These are phyloP conservation scores for Pica pica DNA, from an alignment of 2,113 vertebrate genomes.

Conservation along the genomic window DNA sequence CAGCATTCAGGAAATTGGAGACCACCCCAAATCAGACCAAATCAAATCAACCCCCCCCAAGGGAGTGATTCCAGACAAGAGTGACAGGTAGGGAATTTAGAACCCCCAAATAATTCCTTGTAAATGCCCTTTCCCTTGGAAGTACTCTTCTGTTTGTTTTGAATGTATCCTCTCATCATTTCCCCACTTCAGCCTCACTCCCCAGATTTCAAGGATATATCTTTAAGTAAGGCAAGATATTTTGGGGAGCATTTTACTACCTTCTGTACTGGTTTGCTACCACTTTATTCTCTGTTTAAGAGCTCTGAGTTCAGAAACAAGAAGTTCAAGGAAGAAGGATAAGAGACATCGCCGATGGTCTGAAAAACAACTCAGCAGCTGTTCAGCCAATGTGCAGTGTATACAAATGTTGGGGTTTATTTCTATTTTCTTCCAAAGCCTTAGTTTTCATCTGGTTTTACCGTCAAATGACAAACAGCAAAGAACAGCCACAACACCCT, in stretches of 20 bases:
- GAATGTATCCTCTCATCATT: neutral
- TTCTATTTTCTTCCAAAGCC: constrained; percentile 16
- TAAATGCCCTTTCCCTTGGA: neutral
- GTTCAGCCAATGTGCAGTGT: constrained; percentile 21
- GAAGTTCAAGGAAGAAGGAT: neutral
- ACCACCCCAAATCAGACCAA: neutral
- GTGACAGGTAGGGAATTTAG: neutral
- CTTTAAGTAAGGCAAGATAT: neutral
- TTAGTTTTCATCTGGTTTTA: constrained; percentile 22
- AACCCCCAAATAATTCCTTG: neutral
- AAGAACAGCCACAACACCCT: constrained; percentile 5
- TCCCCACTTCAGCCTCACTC: accelerated
- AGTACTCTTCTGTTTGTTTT: neutral
- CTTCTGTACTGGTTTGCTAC: neutral
- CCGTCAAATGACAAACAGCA: constrained; percentile 42
- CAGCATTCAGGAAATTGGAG: neutral
- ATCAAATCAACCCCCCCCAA: neutral
- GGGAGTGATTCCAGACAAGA: neutral
- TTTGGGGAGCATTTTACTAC: neutral
- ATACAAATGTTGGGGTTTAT: constrained; percentile 28
- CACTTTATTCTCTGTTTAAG: neutral
- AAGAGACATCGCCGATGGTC: neutral
- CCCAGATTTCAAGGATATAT: neutral
- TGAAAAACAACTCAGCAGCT: constrained; percentile 49
- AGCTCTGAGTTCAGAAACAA: neutral